Percentiles rank a stretch among this genome's conserved stretches.
Conservation (phyloP, 2,797 vertebrate species). For the Propithecus deckenii region DNA sequence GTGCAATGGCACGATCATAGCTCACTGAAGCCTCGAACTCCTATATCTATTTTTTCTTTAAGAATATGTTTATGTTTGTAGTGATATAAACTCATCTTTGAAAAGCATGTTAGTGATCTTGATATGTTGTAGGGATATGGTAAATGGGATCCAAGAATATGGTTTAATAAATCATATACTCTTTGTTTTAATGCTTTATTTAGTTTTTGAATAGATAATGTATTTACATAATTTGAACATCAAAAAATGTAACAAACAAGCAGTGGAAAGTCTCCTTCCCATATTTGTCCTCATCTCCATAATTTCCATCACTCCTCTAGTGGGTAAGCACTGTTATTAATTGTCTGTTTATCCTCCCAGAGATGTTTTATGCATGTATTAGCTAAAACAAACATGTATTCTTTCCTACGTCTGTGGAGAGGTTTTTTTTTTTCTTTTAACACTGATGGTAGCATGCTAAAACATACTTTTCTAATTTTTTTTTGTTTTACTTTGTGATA, state of each 20-base stretch:
- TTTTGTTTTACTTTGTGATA: background rate
- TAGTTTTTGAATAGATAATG: background rate
- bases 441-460: background rate
- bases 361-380: background rate
- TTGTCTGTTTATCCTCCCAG: background rate
- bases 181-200: background rate
- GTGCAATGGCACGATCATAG: background rate
- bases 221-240: background rate
- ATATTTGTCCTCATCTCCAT: background rate
- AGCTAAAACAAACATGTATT: background rate
- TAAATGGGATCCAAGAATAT: background rate
- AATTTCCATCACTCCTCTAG: background rate
- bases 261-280: background rate
- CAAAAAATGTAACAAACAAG: background rate
- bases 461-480: background rate
- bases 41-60: background rate
- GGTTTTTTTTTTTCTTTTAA: background rate
- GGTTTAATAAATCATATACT: background rate
- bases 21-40: background rate
- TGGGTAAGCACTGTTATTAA: background rate
- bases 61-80: background rate
- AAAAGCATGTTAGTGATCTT: background rate
- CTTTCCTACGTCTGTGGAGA: background rate
- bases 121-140: background rate
- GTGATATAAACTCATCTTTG: background rate